phyloP scores from a whole-genome alignment of 2,797 vertebrate species.

The Sebastes taczanowskii region DNA sequence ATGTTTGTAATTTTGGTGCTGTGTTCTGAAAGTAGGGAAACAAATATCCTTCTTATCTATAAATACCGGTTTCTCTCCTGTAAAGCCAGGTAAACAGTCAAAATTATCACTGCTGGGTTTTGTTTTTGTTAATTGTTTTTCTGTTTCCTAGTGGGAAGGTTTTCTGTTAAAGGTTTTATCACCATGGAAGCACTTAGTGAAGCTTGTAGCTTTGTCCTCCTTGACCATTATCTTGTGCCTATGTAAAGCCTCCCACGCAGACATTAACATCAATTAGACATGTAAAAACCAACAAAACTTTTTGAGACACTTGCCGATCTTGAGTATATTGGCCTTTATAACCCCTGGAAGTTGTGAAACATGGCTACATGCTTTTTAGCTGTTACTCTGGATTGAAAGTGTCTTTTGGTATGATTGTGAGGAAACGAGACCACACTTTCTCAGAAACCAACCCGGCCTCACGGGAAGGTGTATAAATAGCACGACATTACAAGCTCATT shows the following conservation, averaged over 20 bases:
- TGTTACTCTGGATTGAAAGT: neutral
- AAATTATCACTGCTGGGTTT: slow-evolving; percentile 29
- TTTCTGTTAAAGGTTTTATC: slow-evolving; percentile 37
- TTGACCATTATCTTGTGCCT: slow-evolving; percentile 30
- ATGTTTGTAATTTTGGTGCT: slow-evolving; percentile 36
- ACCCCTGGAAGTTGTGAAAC: neutral
- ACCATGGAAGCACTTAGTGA: slow-evolving; percentile 24
- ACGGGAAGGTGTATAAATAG: too few relatives aligned
- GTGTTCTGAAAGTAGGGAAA: neutral
- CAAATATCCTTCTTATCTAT: slow-evolving; percentile 27
- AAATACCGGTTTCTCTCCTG: slow-evolving; percentile 27
- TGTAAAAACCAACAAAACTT: slow-evolving; percentile 25
- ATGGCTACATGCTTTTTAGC: neutral
- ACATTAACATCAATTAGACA: slow-evolving; percentile 15
- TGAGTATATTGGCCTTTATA: neutral
- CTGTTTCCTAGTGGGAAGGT: slow-evolving; percentile 19
- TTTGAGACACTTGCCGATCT: slow-evolving; percentile 13
- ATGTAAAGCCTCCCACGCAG: slow-evolving; percentile 6
- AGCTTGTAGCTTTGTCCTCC: slow-evolving; percentile 42
- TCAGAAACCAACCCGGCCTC: neutral
- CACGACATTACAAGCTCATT: too few relatives aligned
- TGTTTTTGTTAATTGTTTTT: slow-evolving; percentile 60
- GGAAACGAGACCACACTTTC: neutral
- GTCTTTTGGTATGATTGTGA: neutral
- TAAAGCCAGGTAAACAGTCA: slow-evolving; percentile 34